Evolutionary conservation across 2,888 invertebrate genomes (phyloP), one percentile per base, ranked within the genome.

Genomic region (Drosophila nigritarsus): DNA sequence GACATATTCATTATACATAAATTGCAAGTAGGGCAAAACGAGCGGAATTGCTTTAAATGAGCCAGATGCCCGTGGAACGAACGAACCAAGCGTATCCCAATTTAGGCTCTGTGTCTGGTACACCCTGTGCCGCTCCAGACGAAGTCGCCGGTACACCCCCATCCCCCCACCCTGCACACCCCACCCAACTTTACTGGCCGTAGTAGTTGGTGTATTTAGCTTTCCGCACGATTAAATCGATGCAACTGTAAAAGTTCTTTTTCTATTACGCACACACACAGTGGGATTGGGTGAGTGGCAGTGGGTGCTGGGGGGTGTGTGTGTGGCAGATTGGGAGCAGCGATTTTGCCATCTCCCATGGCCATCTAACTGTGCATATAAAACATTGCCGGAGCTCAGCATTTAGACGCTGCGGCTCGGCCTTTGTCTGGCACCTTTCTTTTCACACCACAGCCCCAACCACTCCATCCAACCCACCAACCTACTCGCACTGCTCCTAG

Each of bases 221-320:
- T 90, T 90, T 91, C 90, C 90, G 87, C 91, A 89, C 90, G 90
- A 90, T 90, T 90, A 86, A 90, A 91, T 91, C 89, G 89, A 88
- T 88, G 88, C 89, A 86, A 90, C 84, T 90, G 88, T 79, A 90
- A 86, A 90, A 90, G 82, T 88, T 90, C 76, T 89, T 87, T 87
- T 87, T 85, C 88, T 88, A 88, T 87, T 87, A 88, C 85, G 85
- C 89, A 88, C 75, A 79, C 80, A 75, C 65, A 54, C 36, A 29
- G n/a, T 32, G 42, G 48, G 29, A 11, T 20, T 2, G 36, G 11
- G 15, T 2, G 29, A 38, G 27, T 5, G 27, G 24, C 24, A 11
- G 18, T 27, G 5, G 8, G n/a, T 1, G 42, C 11, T 11, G 2
- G 13, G 3, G 9, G 3, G 13, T 11, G n/a, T 8, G 24, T 5